phyloP scores from a whole-genome alignment of 1,140 invertebrate genomes.

The Steinernema feltiae region DNA sequence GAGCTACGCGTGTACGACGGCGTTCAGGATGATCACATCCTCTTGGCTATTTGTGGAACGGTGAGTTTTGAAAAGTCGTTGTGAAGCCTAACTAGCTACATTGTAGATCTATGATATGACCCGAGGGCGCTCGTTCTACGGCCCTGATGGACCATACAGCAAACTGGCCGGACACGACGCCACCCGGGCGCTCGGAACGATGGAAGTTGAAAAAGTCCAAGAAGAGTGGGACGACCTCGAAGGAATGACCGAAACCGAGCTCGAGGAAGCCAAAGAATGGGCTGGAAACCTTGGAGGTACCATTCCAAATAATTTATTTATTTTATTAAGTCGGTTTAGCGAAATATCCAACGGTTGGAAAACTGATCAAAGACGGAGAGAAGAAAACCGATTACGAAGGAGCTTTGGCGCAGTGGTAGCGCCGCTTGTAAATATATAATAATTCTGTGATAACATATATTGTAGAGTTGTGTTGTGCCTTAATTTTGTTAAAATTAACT shows the following conservation, averaged over 20 bases:
- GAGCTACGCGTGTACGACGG: conserved; percentile 78
- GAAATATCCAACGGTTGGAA: not conserved
- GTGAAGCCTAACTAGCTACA: too few relatives aligned
- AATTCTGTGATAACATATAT: not conserved
- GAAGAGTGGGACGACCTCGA: conserved; percentile 29
- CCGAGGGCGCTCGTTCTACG: conserved; percentile 78
- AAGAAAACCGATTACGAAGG: conserved; percentile 5
- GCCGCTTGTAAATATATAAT: not conserved
- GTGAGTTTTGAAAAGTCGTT: conserved; percentile 61
- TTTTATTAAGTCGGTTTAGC: not conserved
- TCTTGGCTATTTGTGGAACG: conserved; percentile 86
- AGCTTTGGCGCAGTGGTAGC: not conserved
- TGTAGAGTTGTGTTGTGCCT: not conserved
- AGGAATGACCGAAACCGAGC: conserved; percentile 5
- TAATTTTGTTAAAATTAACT: too few relatives aligned
- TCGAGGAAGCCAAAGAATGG: not conserved
- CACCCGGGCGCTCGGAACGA: conserved; percentile 60
- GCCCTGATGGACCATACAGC: conserved; percentile 70
- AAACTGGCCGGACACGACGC: conserved; percentile 62
- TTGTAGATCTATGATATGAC: conserved; percentile 77
- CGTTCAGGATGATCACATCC: conserved; percentile 64
- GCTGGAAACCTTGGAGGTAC: not conserved
- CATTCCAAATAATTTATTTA: not conserved
- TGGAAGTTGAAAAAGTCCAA: conserved; percentile 31
- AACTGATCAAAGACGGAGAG: not conserved